A percentile compares a stretch with the other conserved stretches of the same genome.
phyloP scores from a whole-genome alignment of 2,888 invertebrate genomes.

The Heliconius ismenius region DNA sequence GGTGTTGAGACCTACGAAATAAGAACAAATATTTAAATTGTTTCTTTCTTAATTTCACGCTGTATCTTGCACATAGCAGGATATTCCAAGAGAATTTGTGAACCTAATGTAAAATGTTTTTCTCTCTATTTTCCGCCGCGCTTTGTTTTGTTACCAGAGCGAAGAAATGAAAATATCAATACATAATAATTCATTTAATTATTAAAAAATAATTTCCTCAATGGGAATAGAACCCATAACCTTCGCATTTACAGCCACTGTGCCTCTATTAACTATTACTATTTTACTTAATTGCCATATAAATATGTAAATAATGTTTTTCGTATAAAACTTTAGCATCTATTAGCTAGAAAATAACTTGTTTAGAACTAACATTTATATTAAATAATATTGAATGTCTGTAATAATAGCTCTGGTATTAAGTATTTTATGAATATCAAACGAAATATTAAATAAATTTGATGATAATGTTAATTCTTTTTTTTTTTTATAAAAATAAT shows the following conservation, averaged over 20 bases:
- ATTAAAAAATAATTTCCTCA: no score
- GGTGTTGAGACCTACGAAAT: conserved; percentile 83
- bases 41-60: no score
- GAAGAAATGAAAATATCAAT: background rate
- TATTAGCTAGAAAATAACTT: background rate
- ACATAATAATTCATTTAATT: background rate
- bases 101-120: no score
- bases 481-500: background rate
- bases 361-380: background rate
- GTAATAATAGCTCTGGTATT: background rate
- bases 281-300: background rate
- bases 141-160: background rate
- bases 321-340: background rate
- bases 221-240: background rate
- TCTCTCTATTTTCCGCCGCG: no score
- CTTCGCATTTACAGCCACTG: background rate
- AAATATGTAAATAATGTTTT: conserved; percentile 7
- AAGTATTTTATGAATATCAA: background rate
- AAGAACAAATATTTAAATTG: background rate
- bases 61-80: no score
- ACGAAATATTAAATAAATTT: conserved; percentile 3
- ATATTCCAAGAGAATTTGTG: no score
- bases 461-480: conserved; percentile 11
- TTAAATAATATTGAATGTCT: conserved; percentile 3
- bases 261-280: background rate